Percentiles rank a stretch among this genome's conserved stretches.
Conservation (phyloP, 2,113 vertebrate genomes). For the Acanthochromis polyacanthus region DNA sequence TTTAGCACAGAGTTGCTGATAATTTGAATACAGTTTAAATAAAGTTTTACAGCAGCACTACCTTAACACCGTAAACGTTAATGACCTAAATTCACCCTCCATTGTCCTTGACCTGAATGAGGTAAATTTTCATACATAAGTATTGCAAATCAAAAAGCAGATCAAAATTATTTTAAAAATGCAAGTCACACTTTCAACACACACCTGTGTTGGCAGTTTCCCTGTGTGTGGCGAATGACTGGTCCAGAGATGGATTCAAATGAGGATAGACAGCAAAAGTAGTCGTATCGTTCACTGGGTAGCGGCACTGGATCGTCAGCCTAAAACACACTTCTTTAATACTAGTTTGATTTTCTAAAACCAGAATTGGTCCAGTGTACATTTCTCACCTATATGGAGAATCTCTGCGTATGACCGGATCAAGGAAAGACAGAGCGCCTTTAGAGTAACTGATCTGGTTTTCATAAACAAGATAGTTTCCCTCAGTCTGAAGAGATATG, state of each 20-base stretch:
- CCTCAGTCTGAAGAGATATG: conserved; percentile 63
- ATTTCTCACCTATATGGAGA: conserved; percentile 76
- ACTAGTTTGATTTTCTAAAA: not conserved
- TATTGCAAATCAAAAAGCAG: not conserved
- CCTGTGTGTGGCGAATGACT: not conserved
- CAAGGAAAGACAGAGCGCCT: conserved; percentile 50
- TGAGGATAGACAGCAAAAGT: not conserved
- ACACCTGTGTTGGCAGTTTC: conserved; percentile 24
- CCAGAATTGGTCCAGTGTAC: not conserved
- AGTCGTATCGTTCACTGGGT: conserved; percentile 62
- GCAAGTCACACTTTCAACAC: not conserved
- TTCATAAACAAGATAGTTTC: conserved; percentile 76
- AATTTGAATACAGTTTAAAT: not conserved
- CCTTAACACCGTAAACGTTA: not conserved
- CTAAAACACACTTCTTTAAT: conserved; percentile 37
- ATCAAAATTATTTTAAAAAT: too few relatives aligned
- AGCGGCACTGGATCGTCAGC: conserved; percentile 75
- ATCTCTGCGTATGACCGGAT: conserved; percentile 76
- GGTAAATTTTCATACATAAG: not conserved
- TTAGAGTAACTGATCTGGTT: conserved; percentile 78
- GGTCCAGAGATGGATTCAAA: conserved; percentile 9
- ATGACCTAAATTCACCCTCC: too few relatives aligned
- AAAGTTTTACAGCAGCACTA: not conserved
- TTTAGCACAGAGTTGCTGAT: too few relatives aligned
- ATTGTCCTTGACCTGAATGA: conserved; percentile 10